A percentile compares a stretch with the other conserved stretches of the same genome.
phyloP scores from a whole-genome alignment of 2,797 vertebrate species.

The Amblyopsis hoosieri region DNA sequence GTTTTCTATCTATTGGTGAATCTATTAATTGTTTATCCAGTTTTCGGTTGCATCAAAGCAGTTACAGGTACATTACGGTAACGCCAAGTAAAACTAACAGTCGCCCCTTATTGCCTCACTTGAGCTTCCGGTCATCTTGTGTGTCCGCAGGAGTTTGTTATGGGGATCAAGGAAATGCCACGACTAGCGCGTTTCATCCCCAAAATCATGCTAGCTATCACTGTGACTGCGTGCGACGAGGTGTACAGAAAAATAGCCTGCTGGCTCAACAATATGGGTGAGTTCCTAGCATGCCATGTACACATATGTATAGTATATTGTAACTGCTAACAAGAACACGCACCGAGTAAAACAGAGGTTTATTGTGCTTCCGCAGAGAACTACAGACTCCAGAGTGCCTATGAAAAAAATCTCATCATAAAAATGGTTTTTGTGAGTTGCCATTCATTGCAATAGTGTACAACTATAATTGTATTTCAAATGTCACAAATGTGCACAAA shows the following conservation, averaged over 20 bases:
- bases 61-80: no score
- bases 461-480: not conserved
- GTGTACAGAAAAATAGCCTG: slow-evolving; percentile 95
- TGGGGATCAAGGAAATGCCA: slow-evolving; percentile 92
- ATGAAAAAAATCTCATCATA: slow-evolving; percentile 98
- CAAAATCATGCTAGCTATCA: slow-evolving; percentile 91
- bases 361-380: slow-evolving; percentile 82
- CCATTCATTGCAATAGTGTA: slow-evolving; percentile 5
- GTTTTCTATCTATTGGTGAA: no score
- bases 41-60: no score
- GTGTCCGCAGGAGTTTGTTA: slow-evolving; percentile 88
- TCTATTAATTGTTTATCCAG: no score
- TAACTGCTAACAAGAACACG: no score
- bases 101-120: not conserved
- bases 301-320: no score
- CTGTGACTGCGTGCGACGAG: slow-evolving; percentile 92
- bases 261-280: slow-evolving; percentile 98
- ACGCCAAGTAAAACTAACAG: no score
- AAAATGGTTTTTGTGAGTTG: slow-evolving; percentile 96
- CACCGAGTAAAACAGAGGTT: not conserved
- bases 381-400: slow-evolving; percentile 98
- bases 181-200: slow-evolving; percentile 90
- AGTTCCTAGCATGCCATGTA: slow-evolving; percentile 20
- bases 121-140: not conserved
- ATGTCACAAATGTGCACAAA: no score